Percentiles rank a stretch among this genome's conserved stretches.
phyloP scores from a whole-genome alignment of 2,888 invertebrate species.

The Lagria hirta region DNA sequence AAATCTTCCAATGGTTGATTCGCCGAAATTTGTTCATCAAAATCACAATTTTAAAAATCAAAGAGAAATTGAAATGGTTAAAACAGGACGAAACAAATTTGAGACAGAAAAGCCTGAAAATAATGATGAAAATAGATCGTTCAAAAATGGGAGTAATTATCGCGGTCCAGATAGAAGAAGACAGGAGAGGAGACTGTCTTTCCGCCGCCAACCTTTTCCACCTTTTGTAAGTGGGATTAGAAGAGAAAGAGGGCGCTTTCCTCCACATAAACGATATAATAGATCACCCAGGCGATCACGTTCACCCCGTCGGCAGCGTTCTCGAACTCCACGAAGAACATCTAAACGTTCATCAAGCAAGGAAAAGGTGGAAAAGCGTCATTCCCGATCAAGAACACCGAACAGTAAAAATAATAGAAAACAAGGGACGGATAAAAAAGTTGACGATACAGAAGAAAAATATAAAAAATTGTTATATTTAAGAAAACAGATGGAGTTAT shows the following conservation, averaged over 20 bases:
- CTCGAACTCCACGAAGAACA: slow-evolving; percentile 29
- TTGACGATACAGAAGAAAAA: slow-evolving; percentile 47
- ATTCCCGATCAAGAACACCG: slow-evolving; percentile 32
- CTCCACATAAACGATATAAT: slow-evolving; percentile 21
- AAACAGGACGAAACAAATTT: slow-evolving; percentile 48
- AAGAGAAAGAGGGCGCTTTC: slow-evolving; percentile 25
- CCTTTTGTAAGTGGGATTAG: slow-evolving; percentile 22
- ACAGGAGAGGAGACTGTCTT: slow-evolving; percentile 26
- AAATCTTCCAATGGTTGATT: too few relatives aligned
- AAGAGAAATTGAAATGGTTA: slow-evolving; percentile 41
- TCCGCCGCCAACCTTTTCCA: slow-evolving; percentile 21
- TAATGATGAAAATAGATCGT: slow-evolving; percentile 26
- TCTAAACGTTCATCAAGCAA: slow-evolving; percentile 43
- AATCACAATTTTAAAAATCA: too few relatives aligned
- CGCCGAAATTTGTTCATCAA: too few relatives aligned
- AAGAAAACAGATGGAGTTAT: slow-evolving; percentile 63
- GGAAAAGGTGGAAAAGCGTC: slow-evolving; percentile 25
- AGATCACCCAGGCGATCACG: slow-evolving; percentile 39
- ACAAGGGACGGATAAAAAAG: slow-evolving; percentile 31
- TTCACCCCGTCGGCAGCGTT: slow-evolving; percentile 36
- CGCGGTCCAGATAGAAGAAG: slow-evolving; percentile 38
- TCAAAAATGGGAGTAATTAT: slow-evolving; percentile 30
- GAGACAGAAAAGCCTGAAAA: slow-evolving; percentile 46
- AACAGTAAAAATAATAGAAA: too few relatives aligned
- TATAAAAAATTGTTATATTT: slow-evolving; percentile 55